Evolutionary conservation across 2,888 invertebrate genomes (phyloP).

Genomic region (Crepidodera aurea): DNA sequence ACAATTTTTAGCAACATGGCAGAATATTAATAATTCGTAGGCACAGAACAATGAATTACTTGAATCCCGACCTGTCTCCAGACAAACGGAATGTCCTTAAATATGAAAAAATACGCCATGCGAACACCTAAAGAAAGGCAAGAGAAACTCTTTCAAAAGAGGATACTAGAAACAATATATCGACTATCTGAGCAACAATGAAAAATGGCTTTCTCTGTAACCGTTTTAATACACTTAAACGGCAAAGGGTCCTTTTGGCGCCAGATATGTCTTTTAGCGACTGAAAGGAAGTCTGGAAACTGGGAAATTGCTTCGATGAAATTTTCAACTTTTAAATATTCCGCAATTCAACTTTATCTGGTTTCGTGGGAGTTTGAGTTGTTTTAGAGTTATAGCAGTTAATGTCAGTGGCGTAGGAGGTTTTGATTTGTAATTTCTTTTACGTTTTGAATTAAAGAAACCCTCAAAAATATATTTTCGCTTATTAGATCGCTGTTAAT

Average conservation of each 20-base stretch:
- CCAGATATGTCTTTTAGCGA: conserved; percentile 18
- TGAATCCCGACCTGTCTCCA: too few relatives aligned
- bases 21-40: too few relatives aligned
- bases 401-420: not conserved
- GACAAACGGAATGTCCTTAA: too few relatives aligned
- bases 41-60: too few relatives aligned
- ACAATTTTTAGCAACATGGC: too few relatives aligned
- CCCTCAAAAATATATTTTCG: too few relatives aligned
- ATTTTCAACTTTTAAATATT: conserved; percentile 20
- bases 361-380: conserved; percentile 1
- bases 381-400: not conserved
- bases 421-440: too few relatives aligned
- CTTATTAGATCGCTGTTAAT: too few relatives aligned
- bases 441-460: too few relatives aligned
- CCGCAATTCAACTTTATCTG: conserved; percentile 16
- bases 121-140: not conserved
- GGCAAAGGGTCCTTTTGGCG: conserved; percentile 20
- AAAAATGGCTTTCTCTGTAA: conserved; percentile 27
- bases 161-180: conserved; percentile 10
- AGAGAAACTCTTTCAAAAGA: not conserved
- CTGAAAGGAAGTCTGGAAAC: conserved; percentile 12
- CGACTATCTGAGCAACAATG: conserved; percentile 20
- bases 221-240: conserved; percentile 22
- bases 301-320: conserved; percentile 10
- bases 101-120: not conserved